A percentile compares a stretch with the other conserved stretches of the same genome.
These are phyloP conservation scores for Drosophila picticornis DNA, from an alignment of 2,888 invertebrate genomes.

Conservation along the genomic window DNA sequence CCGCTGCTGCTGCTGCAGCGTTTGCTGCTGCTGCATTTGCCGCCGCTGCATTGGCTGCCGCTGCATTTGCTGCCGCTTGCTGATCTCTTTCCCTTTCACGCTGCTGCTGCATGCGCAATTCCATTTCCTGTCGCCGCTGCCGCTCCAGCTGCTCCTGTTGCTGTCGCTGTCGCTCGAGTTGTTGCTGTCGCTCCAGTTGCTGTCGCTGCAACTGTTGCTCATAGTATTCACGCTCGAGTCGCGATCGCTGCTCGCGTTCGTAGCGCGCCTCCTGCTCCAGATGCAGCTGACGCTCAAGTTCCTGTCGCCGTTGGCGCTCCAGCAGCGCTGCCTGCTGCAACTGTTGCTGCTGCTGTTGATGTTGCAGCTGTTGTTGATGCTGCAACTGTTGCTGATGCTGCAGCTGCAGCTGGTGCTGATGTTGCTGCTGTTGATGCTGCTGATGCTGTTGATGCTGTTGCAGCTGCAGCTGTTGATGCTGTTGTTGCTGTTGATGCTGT, in stretches of 20 bases:
- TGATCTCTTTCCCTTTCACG: conserved; percentile 32
- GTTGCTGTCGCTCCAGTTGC: conserved; percentile 66
- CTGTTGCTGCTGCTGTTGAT: conserved; percentile 36
- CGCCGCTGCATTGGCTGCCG: conserved; percentile 11
- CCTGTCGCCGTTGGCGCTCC: conserved; percentile 83
- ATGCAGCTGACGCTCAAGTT: conserved; percentile 80
- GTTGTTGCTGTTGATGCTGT: conserved; percentile 85
- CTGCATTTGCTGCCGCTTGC: conserved; percentile 71
- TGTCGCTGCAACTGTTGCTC: conserved; percentile 75
- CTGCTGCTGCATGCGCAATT: conserved; percentile 50
- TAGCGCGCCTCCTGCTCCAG: conserved; percentile 69
- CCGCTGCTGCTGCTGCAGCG: conserved; percentile 67
- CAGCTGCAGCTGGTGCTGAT: conserved; percentile 84
- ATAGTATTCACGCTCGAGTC: conserved; percentile 85
- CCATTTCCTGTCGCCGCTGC: conserved; percentile 85
- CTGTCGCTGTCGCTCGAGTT: conserved; percentile 65
- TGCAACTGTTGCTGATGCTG: conserved; percentile 85
- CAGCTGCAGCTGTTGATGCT: conserved; percentile 82
- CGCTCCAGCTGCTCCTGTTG: conserved; percentile 69
- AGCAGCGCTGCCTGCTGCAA: conserved; percentile 51
- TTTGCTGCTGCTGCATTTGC: conserved; percentile 68
- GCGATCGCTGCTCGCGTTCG: conserved; percentile 71
- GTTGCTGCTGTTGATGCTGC: conserved; percentile 85
- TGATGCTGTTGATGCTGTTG: conserved; percentile 84
- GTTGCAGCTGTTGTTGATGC: conserved; percentile 79